phyloP scores from a whole-genome alignment of 2,797 vertebrate genomes.

The Alfaro cultratus region DNA sequence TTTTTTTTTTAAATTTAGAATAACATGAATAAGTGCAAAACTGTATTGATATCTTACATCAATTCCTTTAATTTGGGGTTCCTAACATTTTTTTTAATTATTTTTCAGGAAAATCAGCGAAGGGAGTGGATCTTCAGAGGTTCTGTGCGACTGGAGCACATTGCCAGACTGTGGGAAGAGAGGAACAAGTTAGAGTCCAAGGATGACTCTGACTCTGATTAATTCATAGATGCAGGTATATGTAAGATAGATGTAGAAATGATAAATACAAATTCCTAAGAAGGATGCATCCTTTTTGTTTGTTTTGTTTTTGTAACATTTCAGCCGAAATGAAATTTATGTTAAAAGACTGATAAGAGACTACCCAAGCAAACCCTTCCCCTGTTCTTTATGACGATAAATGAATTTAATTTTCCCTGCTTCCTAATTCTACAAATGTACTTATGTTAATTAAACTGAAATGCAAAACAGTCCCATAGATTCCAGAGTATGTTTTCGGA shows the following conservation, averaged over 20 bases:
- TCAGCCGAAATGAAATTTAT: background rate
- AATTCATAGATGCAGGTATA: conserved; percentile 16
- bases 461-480: conserved; percentile 1
- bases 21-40: background rate
- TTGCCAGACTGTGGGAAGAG: conserved; percentile 82
- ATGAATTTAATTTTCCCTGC: background rate
- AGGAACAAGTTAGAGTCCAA: conserved; percentile 5
- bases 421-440: background rate
- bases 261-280: background rate
- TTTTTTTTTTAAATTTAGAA: background rate
- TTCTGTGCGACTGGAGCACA: conserved; percentile 89
- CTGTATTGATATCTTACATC: background rate
- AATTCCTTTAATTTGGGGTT: background rate
- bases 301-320: conserved; percentile 1
- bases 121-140: conserved; percentile 94
- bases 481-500: background rate
- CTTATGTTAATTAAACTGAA: background rate
- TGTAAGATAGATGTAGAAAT: background rate
- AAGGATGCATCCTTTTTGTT: background rate
- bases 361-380: background rate
- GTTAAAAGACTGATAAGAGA: background rate
- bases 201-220: conserved; percentile 28
- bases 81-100: background rate
- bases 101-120: conserved; percentile 80
- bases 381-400: background rate